Percentiles rank a stretch among this genome's conserved stretches.
These are phyloP conservation scores for Octopus sinensis DNA, from an alignment of 1,140 invertebrate genomes.

Conservation along the genomic window DNA sequence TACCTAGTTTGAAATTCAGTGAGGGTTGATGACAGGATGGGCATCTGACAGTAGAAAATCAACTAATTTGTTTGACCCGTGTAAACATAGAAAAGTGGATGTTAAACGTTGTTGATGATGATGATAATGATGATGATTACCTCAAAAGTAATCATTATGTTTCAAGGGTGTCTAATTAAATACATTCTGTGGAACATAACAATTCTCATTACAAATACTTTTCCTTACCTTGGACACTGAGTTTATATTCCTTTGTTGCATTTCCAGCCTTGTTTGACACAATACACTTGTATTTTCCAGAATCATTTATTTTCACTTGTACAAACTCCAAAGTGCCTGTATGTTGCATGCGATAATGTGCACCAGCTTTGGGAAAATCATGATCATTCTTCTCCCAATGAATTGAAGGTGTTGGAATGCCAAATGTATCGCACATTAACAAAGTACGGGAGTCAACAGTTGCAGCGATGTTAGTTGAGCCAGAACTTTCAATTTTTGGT, in stretches of 20 bases:
- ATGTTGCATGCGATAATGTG: slow-evolving; percentile 37
- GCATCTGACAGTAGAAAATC: too few relatives aligned
- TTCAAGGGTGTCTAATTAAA: too few relatives aligned
- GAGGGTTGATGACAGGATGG: too few relatives aligned
- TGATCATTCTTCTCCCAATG: slow-evolving; percentile 55
- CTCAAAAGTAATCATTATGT: too few relatives aligned
- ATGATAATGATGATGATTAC: too few relatives aligned
- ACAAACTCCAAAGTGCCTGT: slow-evolving; percentile 58
- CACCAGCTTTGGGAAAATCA: slow-evolving; percentile 42
- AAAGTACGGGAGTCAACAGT: slow-evolving; percentile 40
- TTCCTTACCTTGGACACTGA: slow-evolving; percentile 49
- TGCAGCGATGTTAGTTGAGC: slow-evolving; percentile 37
- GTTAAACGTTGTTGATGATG: too few relatives aligned
- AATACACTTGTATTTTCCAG: slow-evolving; percentile 60
- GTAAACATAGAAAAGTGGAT: too few relatives aligned
- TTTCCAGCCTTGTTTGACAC: slow-evolving; percentile 64
- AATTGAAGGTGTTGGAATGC: slow-evolving; percentile 51
- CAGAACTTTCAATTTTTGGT: slow-evolving; percentile 45
- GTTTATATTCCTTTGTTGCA: slow-evolving; percentile 32
- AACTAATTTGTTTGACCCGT: too few relatives aligned
- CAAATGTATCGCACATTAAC: slow-evolving; percentile 43
- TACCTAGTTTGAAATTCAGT: too few relatives aligned
- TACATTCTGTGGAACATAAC: too few relatives aligned
- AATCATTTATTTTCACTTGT: slow-evolving; percentile 50
- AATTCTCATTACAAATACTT: neutral